A percentile compares a stretch with the other conserved stretches of the same genome.
Evolutionary conservation across 2,888 invertebrate genomes (phyloP).

Genomic region (Oxystoma pomonae): DNA sequence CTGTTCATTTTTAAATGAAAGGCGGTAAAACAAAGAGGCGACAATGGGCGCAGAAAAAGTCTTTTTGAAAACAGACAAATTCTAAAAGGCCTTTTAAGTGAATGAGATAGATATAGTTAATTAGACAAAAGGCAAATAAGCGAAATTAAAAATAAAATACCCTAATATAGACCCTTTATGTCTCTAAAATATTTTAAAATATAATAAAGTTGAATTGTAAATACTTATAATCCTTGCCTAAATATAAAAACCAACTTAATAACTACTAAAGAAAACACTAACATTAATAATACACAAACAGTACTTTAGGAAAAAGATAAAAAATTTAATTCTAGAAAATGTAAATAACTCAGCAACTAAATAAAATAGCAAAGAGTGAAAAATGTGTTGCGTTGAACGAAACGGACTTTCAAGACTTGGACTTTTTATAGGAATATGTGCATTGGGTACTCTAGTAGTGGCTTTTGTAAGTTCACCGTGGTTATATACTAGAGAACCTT

Average conservation of each 20-base stretch:
- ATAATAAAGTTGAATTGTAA: no score
- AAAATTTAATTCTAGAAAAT: no score
- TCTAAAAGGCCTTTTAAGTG: background rate
- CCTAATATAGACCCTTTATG: background rate
- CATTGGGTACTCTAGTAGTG: conserved; percentile 47
- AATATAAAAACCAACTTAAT: no score
- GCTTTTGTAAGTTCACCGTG: conserved; percentile 51
- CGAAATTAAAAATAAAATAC: background rate
- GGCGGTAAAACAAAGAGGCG: background rate
- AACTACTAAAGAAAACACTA: no score
- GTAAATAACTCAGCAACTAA: no score
- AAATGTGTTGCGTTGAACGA: conserved; percentile 44
- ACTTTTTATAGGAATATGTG: conserved; percentile 48
- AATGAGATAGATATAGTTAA: background rate
- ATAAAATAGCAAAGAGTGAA: background rate
- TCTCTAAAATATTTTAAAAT: background rate
- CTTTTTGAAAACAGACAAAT: background rate
- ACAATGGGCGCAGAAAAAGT: background rate
- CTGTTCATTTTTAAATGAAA: background rate
- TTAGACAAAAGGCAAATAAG: background rate
- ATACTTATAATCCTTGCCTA: no score
- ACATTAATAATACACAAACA: no score
- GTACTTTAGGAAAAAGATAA: no score
- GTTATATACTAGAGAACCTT: conserved; percentile 51
- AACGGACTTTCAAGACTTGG: conserved; percentile 47